Percentiles rank a stretch among this genome's conserved stretches.
phyloP scores from a whole-genome alignment of 1,140 invertebrate genomes.

The Apis florea region DNA sequence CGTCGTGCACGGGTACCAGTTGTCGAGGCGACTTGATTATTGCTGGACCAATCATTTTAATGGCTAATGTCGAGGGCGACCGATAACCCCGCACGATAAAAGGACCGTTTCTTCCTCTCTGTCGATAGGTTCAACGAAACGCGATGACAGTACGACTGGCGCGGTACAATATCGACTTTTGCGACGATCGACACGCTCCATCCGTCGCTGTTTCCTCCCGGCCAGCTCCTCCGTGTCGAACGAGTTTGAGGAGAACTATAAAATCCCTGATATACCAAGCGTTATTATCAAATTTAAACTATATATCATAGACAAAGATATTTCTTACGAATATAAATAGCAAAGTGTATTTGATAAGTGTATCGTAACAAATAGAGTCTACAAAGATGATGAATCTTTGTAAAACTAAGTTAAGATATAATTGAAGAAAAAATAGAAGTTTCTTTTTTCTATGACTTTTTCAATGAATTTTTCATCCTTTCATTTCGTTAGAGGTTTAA shows the following conservation, averaged over 20 bases:
- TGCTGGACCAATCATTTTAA: conserved; percentile 64
- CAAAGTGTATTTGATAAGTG: no score
- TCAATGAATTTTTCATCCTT: no score
- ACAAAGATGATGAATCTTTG: no score
- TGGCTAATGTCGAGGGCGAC: conserved; percentile 67
- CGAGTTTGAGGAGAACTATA: not conserved
- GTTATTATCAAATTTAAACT: not conserved
- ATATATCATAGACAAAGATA: no score
- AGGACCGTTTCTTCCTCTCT: conserved; percentile 51
- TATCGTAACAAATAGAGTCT: no score
- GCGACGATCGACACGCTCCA: not conserved
- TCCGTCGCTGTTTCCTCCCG: not conserved
- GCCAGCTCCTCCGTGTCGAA: not conserved
- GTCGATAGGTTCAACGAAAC: conserved; percentile 32
- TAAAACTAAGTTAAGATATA: no score
- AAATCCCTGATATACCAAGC: not conserved
- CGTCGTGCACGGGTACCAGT: conserved; percentile 42
- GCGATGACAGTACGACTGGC: conserved; percentile 11
- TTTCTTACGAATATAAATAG: no score
- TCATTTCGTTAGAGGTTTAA: no score
- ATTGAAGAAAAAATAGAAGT: no score
- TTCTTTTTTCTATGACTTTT: no score
- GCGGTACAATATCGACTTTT: conserved; percentile 9
- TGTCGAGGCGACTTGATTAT: conserved; percentile 60
- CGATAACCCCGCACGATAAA: conserved; percentile 66